Conservation (phyloP, 2,888 invertebrate species). For the Penaeus monodon region DNA sequence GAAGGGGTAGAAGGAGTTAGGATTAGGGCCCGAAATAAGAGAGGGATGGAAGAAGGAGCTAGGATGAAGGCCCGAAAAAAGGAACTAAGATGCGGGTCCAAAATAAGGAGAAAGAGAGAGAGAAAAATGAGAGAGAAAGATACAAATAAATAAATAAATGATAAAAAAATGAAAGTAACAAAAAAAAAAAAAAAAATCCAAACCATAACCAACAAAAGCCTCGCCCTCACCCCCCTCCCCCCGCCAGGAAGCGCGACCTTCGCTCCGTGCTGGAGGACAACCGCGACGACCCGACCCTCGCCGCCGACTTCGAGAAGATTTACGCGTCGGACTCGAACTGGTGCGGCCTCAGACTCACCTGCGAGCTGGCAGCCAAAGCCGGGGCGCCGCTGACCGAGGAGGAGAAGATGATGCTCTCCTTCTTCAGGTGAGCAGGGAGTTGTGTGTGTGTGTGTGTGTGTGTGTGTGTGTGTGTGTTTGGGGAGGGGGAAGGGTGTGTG, state of each 20-base stretch:
- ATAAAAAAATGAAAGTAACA: background rate
- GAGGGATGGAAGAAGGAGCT: background rate
- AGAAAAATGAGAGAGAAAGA: background rate
- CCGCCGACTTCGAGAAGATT: constrained; percentile 21
- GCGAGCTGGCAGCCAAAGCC: constrained; percentile 50
- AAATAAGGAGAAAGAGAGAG: background rate
- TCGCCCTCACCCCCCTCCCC: background rate
- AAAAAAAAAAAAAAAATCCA: background rate
- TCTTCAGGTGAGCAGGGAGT: constrained; percentile 33
- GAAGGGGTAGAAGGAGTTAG: too few relatives aligned
- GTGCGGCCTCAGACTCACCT: constrained; percentile 51
- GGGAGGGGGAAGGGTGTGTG: too few relatives aligned
- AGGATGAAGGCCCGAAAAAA: background rate
- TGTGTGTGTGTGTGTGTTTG: too few relatives aligned
- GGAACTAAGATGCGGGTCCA: background rate
- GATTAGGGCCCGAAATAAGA: background rate
- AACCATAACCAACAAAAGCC: background rate
- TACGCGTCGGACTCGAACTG: constrained; percentile 34
- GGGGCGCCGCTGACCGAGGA: constrained; percentile 19
- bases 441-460: too few relatives aligned
- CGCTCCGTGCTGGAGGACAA: constrained; percentile 6
- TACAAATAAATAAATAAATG: too few relatives aligned
- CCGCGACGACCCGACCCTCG: constrained; percentile 12
- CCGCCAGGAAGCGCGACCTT: constrained; percentile 26
- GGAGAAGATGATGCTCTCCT: constrained; percentile 37